phyloP scores from a whole-genome alignment of 2,888 invertebrate genomes.

The Sussaba pulchella region DNA sequence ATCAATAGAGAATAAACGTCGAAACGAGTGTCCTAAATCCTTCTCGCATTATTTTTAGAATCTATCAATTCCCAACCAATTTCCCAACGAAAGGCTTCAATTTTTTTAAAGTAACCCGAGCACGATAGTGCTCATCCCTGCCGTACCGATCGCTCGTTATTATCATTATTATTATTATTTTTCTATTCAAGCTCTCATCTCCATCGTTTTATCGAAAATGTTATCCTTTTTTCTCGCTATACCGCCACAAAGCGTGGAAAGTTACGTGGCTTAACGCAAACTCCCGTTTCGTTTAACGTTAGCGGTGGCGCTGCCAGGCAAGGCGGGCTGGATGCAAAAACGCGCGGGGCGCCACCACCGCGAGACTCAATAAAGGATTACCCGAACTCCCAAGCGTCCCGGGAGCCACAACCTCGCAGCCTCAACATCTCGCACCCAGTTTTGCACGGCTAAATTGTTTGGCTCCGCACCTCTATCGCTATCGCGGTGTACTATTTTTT shows the following conservation, averaged over 20 bases:
- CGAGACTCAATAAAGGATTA: constrained; percentile 65
- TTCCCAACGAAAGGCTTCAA: too few species aligned
- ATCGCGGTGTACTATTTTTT: not conserved
- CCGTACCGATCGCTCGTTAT: constrained; percentile 17
- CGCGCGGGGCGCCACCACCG: constrained; percentile 31
- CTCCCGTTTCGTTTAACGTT: constrained; percentile 17
- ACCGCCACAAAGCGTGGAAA: constrained; percentile 23
- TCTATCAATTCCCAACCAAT: too few species aligned
- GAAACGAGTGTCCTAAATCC: too few species aligned
- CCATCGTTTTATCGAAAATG: not conserved
- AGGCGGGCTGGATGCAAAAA: not conserved
- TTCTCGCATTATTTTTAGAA: too few species aligned
- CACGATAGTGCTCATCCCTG: too few species aligned
- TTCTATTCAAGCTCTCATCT: not conserved
- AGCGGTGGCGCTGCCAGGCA: constrained; percentile 18
- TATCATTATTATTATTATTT: not conserved
- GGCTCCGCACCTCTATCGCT: not conserved
- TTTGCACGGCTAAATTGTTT: constrained; percentile 30
- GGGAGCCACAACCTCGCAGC: constrained; percentile 8
- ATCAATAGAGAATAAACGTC: too few species aligned
- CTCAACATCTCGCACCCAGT: constrained; percentile 35
- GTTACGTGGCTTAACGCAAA: constrained; percentile 35
- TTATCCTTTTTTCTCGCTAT: constrained; percentile 26
- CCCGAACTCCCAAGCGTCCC: constrained; percentile 15
- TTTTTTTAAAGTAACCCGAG: too few species aligned